Base-by-base conservation (phyloP, 1,140 invertebrate genomes). In the Orius insidiosus region DNA sequence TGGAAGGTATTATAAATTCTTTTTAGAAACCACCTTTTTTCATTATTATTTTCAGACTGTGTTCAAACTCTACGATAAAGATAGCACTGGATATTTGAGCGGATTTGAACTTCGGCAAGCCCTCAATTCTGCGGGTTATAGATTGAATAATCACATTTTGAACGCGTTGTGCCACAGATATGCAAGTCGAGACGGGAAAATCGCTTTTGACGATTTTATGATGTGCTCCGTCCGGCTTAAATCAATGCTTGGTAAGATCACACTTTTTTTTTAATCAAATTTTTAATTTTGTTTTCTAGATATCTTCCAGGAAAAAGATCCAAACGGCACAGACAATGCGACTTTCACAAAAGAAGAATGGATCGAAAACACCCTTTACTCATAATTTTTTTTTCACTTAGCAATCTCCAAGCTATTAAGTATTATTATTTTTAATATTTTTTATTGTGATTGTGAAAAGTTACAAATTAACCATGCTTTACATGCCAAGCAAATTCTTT, bases 121-220 rank as follows among this genome's bases (percentile, higher is more conserved):
- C 5, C 68, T 96, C 3, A 78, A 81, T 56, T 85, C 83, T 13
- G 84, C 85, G 37, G 87, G 89, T 1, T 94, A 93, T 61, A 72
- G 76, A 34, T 67, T 96, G 41, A 96, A 95, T 63, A 88, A 90
- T 62, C 77, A 81, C 52, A 76, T 90, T 19, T 70, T 94, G 4
- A 88, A 87, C 62, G 78, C 81, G 18, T 64, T 96, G 18, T 85
- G 87, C 18, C 81, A 93, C 63, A 75, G 90, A 56, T 96, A 92
- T 64, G 83, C 84, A 9, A 80, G 80, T 47, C 75, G 75, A 54
- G 75, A 85, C 46, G 84, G 85, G 9, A 75, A 75, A 58, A 80
- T 96, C 48, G 71, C 78, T 32, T 95, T 96, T 64, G 88, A 94
- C 56, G 89, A 95, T 62, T 97, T 88, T 62, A 83, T 97, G 53